These are phyloP conservation scores for Drosophila mimetica DNA, from an alignment of 2,888 invertebrate genomes.

Conservation along the genomic window DNA sequence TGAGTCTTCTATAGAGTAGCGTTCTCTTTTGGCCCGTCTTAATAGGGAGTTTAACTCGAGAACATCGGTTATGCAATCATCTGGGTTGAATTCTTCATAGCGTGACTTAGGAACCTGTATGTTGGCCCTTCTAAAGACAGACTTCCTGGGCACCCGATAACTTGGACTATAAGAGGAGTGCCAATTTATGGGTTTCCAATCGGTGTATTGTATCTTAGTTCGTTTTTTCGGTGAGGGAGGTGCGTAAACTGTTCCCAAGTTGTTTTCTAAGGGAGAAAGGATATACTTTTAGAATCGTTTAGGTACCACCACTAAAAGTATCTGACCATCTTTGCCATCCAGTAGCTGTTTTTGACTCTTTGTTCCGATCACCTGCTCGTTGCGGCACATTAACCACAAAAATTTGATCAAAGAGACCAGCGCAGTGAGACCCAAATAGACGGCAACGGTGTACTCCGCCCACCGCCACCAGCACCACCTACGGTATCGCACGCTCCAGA, in stretches of 20 bases:
- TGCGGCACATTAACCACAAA: slow-evolving; percentile 83
- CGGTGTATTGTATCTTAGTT: slow-evolving; percentile 46
- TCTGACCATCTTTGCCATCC: slow-evolving; percentile 84
- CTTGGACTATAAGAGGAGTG: slow-evolving; percentile 82
- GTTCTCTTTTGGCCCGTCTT: slow-evolving; percentile 69
- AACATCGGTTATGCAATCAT: slow-evolving; percentile 85
- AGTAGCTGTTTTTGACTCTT: slow-evolving; percentile 86
- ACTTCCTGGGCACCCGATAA: background rate
- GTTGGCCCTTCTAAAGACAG: background rate
- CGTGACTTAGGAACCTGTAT: slow-evolving; percentile 68
- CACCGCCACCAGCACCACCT: slow-evolving; percentile 80
- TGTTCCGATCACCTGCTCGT: slow-evolving; percentile 85
- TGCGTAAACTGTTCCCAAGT: slow-evolving; percentile 60
- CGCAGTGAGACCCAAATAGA: slow-evolving; percentile 85
- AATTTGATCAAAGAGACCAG: slow-evolving; percentile 86
- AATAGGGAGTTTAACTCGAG: no score
- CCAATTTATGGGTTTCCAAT: slow-evolving; percentile 72
- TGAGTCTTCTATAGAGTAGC: slow-evolving; percentile 52
- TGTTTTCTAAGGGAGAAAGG: slow-evolving; percentile 63
- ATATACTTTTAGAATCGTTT: no score
- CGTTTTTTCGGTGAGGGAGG: slow-evolving; percentile 21
- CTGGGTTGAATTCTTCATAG: slow-evolving; percentile 73
- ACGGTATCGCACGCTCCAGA: slow-evolving; percentile 42
- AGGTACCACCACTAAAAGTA: no score
- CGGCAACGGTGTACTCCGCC: slow-evolving; percentile 84